Base-by-base conservation (phyloP, 2,113 vertebrate species). In the Aplodontia rufa region DNA sequence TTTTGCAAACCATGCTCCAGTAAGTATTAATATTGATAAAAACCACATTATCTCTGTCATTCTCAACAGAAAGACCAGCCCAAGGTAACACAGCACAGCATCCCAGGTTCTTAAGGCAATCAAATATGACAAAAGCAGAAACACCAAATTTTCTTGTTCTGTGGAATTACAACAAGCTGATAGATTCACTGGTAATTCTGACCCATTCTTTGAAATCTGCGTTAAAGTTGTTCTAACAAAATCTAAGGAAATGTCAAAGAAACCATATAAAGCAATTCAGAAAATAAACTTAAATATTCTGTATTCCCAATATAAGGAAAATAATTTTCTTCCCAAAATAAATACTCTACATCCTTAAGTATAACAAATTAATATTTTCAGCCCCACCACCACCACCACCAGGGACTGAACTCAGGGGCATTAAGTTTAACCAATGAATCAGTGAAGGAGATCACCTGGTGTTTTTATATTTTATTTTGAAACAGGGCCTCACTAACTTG, bases 1-100 rank as follows among this genome's bases (percentile, higher is more conserved):
- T 96, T 96, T 95, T 79, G 60, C 93, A 95, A 98, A 85, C 11
- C 3, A 76, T 84, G 78, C 86, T 80, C 85, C 49, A 64, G 79
- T 51, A 80, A 96, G 91, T 89, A 97, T 96, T 95, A 89, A 96
- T 94, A 93, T 84, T 93, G 96, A 97, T 95, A 95, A 95, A 96
- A 97, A 93, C 28, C 93, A 96, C 58, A 95, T 95, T 84, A 94
- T 96, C 83, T 89, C 78, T 84, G 88, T 84, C 95, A 91, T 72
- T 96, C 96, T 84, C 22, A 2, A 53, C 51, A 92, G 85, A 83
- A 93, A 95, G 58, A 42, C 6, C 8, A 40, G 83, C 16, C n/a
- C 51, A 76, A 37, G 74, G 85, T 76, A 95, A 94, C 64, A 83
- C 40, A 95, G 69, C 90, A 88, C 78, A 94, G 86, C 9, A 35